Base-by-base conservation (phyloP, 2,113 vertebrate species). In the Spermophilus dauricus region DNA sequence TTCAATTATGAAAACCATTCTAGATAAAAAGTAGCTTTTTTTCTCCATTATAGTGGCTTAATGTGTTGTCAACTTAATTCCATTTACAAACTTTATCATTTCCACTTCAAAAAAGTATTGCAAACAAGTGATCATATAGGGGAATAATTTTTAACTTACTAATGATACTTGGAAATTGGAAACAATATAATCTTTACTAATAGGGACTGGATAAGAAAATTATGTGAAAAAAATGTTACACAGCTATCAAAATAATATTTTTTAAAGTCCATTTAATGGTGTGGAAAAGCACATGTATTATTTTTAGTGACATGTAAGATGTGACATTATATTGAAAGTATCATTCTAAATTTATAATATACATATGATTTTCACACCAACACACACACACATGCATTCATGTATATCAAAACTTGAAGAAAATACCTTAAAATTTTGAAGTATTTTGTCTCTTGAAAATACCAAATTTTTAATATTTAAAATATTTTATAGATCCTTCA, bases 101-200 rank as follows among this genome's bases (percentile, higher is more conserved):
- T 95, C 34, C 11, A 34, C 83, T 73, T 92, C 42, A 67, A 32
- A 78, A 82, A 63, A 82, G 1, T 39, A 63, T 76, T 75, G 1
- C 45, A 86, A 84, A 30, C 24, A 92, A 89, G 86, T 73, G n/a
- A 39, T 86, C 13, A 82, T n/a, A 58, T 18, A 81, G 42, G 5
- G n/a, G 32, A 89, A 53, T 2, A 58, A 73, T 89, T 61, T 48
- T 88, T 85, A 86, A 37, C 73, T 28, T 89, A 78, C 8, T 65
- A 69, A n/a, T 80, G 2, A 81, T 82, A 83, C 86, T 91, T 16
- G 82, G 95, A 89, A 69, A 45, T 34, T 92, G 34, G n/a, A 67
- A 86, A 37, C 16, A 39, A 42, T 10, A 45, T 45, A 32, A 67
- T 80, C 24, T 53, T 2, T 72, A 84, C 37, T 90, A 75, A 39